Evolutionary conservation across 2,888 invertebrate species (phyloP), one percentile per base, ranked within the genome.

Genomic region (Macrophya alboannulata): DNA sequence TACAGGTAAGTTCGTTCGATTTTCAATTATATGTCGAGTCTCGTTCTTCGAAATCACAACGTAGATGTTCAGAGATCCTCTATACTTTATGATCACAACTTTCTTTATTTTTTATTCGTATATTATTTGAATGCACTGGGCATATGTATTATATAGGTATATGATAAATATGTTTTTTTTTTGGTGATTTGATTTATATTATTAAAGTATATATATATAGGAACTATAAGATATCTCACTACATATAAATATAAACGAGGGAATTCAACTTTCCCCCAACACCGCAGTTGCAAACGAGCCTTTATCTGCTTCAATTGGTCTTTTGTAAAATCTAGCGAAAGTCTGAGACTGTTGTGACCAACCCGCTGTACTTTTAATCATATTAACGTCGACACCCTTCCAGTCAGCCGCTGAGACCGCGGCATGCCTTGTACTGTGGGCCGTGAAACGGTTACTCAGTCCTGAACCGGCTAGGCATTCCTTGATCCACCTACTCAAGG

Each of bases 11-110:
- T 71, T 71, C 9, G 71, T 71, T 71, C 31, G 40, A 71, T 71
- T 40, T 71, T 12, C 9, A 77, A 76, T 76, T 48, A 31, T 77
- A 77, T 77, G 21, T 55, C 37, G 77, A 48, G 25, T 77, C 72
- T 72, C 45, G 72, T 77, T 51, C 6, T 55, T 77, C 77, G 51
- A 55, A 51, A 77, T 77, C 31, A 77, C 48, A 77, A 77, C n/a
- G 77, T 77, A 51, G 77, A 74, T 74, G 48, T 74, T 74, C 31
- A 45, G 74, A 74, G 45, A n/a, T 15, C n/a, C 8, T n/a, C 8
- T 62, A n/a, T 62, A 17, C 8, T 62, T n/a, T 3, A 62, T 62
- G 21, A n/a, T 62, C n/a, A 21, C n/a, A 21, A 9, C 21, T 6
- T 62, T 62, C 21, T 31, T 31, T 3, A 31, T 31, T 31, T 31